phyloP scores from a whole-genome alignment of 2,888 invertebrate genomes.

The Pterostichus madidus region DNA sequence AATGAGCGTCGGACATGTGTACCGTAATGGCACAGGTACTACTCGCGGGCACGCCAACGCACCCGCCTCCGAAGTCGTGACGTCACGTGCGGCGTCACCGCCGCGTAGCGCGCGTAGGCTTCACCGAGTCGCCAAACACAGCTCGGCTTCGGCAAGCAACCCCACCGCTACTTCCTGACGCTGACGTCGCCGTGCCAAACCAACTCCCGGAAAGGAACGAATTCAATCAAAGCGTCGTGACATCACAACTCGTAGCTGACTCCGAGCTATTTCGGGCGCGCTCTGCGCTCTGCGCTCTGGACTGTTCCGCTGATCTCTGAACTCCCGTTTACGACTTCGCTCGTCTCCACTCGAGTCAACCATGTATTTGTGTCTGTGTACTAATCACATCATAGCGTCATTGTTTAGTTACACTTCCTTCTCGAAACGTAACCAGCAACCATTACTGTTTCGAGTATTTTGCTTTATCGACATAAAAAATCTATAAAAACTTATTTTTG shows the following conservation, averaged over 20 bases:
- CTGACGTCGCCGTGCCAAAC: conserved; percentile 40
- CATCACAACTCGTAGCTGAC: conserved; percentile 70
- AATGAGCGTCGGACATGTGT: conserved; percentile 72
- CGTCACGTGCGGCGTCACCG: conserved; percentile 72
- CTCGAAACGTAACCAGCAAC: too few species aligned
- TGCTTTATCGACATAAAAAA: too few species aligned
- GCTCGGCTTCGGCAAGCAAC: conserved; percentile 62
- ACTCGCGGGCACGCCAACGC: conserved; percentile 71
- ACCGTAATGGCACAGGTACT: conserved; percentile 70
- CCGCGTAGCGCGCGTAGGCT: conserved; percentile 38
- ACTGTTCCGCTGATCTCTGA: background rate
- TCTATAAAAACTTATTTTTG: too few species aligned
- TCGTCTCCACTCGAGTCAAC: background rate
- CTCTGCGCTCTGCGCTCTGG: background rate
- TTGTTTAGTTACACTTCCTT: too few species aligned
- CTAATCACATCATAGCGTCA: too few species aligned
- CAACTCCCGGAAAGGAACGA: conserved; percentile 74
- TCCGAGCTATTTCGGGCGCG: background rate
- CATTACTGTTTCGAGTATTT: too few species aligned
- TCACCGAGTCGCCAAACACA: conserved; percentile 22
- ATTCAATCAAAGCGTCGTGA: conserved; percentile 71
- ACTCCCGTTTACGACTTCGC: conserved; percentile 4
- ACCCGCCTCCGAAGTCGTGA: conserved; percentile 73
- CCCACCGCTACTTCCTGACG: conserved; percentile 69
- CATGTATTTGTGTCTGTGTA: too few species aligned